Evolutionary conservation across 2,797 vertebrate genomes (phyloP).

Genomic region (Falco novaeseelandiae): DNA sequence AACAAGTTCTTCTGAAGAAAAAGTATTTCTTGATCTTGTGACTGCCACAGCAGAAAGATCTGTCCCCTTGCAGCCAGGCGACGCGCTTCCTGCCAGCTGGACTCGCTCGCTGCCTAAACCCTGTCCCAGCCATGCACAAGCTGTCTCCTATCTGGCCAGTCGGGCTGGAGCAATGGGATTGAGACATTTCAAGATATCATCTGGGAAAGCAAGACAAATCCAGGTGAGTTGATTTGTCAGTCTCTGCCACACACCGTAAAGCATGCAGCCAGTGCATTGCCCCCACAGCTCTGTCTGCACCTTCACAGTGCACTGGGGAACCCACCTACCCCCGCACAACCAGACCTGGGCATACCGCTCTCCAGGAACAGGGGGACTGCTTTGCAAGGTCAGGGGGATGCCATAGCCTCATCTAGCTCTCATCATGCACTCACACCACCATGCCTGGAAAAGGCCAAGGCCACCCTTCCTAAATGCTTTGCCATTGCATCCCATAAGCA

Average conservation of each 20-base stretch:
- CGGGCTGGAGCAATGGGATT: background rate
- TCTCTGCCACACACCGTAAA: background rate
- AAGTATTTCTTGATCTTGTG: background rate
- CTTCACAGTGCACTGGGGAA: background rate
- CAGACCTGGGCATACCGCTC: rapidly evolving
- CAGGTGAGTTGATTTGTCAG: background rate
- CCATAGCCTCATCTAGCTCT: background rate
- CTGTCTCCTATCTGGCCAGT: background rate
- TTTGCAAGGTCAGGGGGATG: background rate
- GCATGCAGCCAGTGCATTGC: rapidly evolving
- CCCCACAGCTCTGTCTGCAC: rapidly evolving
- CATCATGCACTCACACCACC: background rate
- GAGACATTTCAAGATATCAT: conserved; percentile 11
- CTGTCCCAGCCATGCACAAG: background rate
- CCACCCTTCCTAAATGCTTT: background rate
- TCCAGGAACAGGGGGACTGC: background rate
- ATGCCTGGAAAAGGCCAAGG: rapidly evolving
- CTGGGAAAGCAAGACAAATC: background rate
- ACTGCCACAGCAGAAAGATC: background rate
- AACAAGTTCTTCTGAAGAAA: conserved; percentile 30
- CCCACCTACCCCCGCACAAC: background rate
- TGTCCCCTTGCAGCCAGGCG: background rate
- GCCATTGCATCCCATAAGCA: background rate
- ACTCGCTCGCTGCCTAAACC: background rate
- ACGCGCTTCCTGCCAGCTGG: conserved; percentile 18